Conservation (phyloP, 2,797 vertebrate species). For the Propithecus deckenii region DNA sequence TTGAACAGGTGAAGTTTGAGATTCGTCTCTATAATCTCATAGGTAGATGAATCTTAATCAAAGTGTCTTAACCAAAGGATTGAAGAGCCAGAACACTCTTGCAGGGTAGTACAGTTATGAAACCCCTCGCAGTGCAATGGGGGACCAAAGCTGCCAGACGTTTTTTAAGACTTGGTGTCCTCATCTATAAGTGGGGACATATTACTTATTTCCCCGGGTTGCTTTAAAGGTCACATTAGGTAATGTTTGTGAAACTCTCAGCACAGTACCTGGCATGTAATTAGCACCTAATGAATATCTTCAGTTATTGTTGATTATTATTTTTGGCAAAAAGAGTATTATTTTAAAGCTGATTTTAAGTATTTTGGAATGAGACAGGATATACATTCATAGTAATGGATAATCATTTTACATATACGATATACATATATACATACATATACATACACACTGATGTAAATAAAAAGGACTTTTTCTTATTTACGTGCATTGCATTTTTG, state of each 20-base stretch:
- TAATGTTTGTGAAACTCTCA: constrained; percentile 11
- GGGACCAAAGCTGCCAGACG: neutral
- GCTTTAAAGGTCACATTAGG: constrained; percentile 14
- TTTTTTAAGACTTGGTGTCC: neutral
- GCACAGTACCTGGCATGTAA: neutral
- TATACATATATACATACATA: neutral
- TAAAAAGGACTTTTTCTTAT: neutral
- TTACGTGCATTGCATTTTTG: constrained; percentile 9
- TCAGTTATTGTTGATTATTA: neutral
- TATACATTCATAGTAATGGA: constrained; percentile 12
- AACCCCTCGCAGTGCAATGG: neutral
- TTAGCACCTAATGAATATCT: constrained; percentile 12
- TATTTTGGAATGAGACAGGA: constrained; percentile 6
- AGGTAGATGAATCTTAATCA: neutral
- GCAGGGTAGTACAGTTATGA: neutral
- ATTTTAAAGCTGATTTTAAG: constrained; percentile 34
- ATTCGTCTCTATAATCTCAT: neutral
- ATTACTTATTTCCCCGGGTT: neutral
- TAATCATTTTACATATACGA: neutral
- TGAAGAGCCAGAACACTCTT: neutral
- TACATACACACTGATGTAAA: neutral
- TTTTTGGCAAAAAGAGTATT: neutral
- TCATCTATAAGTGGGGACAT: neutral
- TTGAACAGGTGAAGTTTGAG: neutral
- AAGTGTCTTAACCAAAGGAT: neutral